These are phyloP conservation scores for Ormyrus nitidulus DNA, from an alignment of 2,888 invertebrate species.

Conservation along the genomic window DNA sequence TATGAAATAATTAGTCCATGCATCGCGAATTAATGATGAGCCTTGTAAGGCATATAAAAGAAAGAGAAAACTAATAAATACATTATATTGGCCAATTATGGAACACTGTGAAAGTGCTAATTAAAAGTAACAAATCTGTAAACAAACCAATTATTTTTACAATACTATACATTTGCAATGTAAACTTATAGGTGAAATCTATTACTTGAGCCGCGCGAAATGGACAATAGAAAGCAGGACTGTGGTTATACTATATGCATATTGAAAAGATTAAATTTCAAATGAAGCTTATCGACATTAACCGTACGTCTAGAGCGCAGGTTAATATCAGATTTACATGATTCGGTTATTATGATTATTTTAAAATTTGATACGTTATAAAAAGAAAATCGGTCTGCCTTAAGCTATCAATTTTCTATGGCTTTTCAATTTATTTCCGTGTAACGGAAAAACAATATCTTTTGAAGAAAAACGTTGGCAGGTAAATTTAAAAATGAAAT, in stretches of 20 bases:
- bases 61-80: too few relatives aligned
- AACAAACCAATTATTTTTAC: background rate
- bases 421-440: too few relatives aligned
- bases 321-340: constrained; percentile 13
- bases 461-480: too few relatives aligned
- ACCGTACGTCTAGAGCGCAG: background rate
- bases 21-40: too few relatives aligned
- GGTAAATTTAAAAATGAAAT: too few relatives aligned
- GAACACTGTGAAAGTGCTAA: background rate
- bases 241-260: background rate
- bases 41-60: too few relatives aligned
- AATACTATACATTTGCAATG: background rate
- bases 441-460: too few relatives aligned
- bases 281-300: constrained; percentile 9
- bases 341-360: background rate
- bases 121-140: background rate
- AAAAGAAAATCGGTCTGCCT: background rate
- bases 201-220: background rate
- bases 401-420: too few relatives aligned
- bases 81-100: too few relatives aligned
- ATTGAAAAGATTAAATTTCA: constrained; percentile 14
- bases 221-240: constrained; percentile 31
- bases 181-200: constrained; percentile 12
- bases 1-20: too few relatives aligned
- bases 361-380: background rate